These are phyloP conservation scores for Diadophis punctatus DNA, from an alignment of 2,113 vertebrate species.

Conservation along the genomic window DNA sequence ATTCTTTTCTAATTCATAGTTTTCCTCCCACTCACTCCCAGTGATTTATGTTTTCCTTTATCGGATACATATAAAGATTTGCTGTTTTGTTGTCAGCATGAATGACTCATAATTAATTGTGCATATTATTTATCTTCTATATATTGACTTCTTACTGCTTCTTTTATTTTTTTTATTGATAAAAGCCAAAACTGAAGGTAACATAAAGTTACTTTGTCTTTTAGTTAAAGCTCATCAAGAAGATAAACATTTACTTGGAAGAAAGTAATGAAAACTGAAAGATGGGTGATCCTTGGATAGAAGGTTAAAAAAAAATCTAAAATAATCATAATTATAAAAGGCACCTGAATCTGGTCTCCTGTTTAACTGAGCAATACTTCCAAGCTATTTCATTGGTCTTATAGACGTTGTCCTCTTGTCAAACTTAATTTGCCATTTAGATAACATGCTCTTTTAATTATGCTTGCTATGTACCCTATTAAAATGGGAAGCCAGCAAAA, in stretches of 20 bases:
- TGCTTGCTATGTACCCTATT: neutral
- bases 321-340: neutral
- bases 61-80: neutral
- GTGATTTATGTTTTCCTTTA: neutral
- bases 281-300: neutral
- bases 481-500: neutral
- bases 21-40: neutral
- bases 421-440: neutral
- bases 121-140: neutral
- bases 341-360: neutral
- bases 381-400: neutral
- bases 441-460: neutral
- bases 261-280: neutral
- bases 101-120: conserved; percentile 9
- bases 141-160: neutral
- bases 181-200: neutral
- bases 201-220: neutral
- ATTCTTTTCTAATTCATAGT: neutral
- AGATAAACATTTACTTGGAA: neutral
- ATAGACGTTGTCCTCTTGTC: neutral
- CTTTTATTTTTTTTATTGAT: neutral
- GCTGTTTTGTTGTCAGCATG: neutral
- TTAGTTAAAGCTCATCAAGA: neutral
- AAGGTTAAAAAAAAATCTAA: neutral
- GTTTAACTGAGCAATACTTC: neutral